Evolutionary conservation across 2,113 vertebrate genomes (phyloP).

Genomic region (Vulpes lagopus): DNA sequence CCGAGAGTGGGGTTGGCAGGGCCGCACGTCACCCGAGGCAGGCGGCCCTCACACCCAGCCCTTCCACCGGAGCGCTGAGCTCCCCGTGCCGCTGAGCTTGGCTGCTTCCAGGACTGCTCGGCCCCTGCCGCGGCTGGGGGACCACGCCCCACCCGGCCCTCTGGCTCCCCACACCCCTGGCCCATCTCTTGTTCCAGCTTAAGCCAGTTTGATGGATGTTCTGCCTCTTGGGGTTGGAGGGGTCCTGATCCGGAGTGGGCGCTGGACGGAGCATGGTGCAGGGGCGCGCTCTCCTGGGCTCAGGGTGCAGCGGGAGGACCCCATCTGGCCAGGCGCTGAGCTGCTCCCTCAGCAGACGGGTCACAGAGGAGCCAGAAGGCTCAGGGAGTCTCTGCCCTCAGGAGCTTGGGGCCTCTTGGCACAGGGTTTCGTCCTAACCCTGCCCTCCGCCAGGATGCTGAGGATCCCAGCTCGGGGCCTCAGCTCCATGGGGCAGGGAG

Average conservation of each 20-base stretch:
- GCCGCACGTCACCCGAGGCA: not conserved
- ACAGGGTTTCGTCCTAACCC: not conserved
- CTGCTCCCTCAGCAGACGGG: not conserved
- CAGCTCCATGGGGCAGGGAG: not conserved
- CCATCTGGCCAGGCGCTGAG: not conserved
- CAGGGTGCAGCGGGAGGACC: not conserved
- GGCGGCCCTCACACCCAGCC: not conserved
- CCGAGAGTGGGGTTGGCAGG: not conserved
- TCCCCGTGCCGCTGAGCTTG: accelerated
- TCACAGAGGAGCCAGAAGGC: not conserved
- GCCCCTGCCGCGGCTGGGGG: accelerated
- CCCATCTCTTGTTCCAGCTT: not conserved
- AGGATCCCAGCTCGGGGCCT: not conserved
- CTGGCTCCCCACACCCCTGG: accelerated
- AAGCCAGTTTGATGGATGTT: not conserved
- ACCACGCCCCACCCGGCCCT: too few relatives aligned
- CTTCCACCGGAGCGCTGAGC: not conserved
- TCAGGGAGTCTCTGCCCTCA: not conserved
- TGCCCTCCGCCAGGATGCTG: not conserved
- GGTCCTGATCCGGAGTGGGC: not conserved
- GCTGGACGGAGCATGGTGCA: too few relatives aligned
- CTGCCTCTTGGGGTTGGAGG: not conserved
- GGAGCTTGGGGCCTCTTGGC: not conserved
- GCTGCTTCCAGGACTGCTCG: accelerated
- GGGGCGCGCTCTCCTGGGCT: too few relatives aligned